These are phyloP conservation scores for Oncorhynchus nerka DNA, from an alignment of 2,113 vertebrate species.

Conservation along the genomic window DNA sequence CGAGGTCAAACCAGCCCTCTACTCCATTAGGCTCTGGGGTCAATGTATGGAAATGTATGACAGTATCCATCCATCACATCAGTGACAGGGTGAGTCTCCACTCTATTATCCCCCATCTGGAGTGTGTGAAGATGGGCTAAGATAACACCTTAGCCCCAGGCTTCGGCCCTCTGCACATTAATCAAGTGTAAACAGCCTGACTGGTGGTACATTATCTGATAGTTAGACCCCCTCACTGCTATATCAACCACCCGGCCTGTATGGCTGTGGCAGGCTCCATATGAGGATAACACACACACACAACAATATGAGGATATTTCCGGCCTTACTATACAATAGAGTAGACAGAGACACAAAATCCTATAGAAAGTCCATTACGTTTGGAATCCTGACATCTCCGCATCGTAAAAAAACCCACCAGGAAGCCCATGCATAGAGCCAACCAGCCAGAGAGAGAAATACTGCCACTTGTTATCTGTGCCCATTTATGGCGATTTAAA, in stretches of 20 bases:
- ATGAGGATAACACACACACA: slow-evolving; percentile 32
- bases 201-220: slow-evolving; percentile 38
- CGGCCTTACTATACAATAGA: slow-evolving; percentile 53
- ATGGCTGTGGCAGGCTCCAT: slow-evolving; percentile 21
- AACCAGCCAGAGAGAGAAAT: slow-evolving; percentile 79
- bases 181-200: slow-evolving; percentile 25
- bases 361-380: slow-evolving; percentile 82
- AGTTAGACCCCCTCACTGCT: slow-evolving; percentile 37
- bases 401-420: slow-evolving; percentile 76
- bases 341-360: slow-evolving; percentile 82
- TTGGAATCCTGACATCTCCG: slow-evolving; percentile 76
- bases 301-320: slow-evolving; percentile 40
- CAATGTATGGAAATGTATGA: slow-evolving; percentile 53
- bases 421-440: slow-evolving; percentile 65
- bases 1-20: neutral
- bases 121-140: slow-evolving; percentile 40
- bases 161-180: slow-evolving; percentile 40
- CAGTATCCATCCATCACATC: slow-evolving; percentile 55
- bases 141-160: slow-evolving; percentile 32
- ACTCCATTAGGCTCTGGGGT: neutral
- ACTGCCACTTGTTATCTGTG: slow-evolving; percentile 83
- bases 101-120: slow-evolving; percentile 38
- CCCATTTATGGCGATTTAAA: slow-evolving; percentile 80
- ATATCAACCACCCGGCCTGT: slow-evolving; percentile 41
- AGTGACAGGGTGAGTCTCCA: slow-evolving; percentile 39